Base-by-base conservation (phyloP, 2,888 invertebrate species). In the Melipona beecheii region DNA sequence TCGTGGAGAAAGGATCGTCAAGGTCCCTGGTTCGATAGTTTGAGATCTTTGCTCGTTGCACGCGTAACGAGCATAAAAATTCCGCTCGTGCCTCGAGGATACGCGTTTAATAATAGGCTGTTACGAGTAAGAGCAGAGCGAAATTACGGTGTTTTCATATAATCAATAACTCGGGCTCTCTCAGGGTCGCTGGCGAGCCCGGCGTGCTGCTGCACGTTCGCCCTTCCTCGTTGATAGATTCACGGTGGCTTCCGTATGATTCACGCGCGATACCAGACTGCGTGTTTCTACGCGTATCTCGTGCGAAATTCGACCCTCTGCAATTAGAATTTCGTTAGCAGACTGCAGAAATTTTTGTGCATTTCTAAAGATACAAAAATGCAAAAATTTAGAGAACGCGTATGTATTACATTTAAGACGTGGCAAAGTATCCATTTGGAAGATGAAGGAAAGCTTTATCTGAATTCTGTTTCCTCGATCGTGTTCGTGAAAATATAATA, bases 131-230 rank as follows among this genome's bases (percentile, higher is more conserved):
- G 65, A 83, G 80, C 52, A 64, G 74, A 58, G 78, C 80, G 79
- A 79, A 83, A 86, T 81, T 86, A 85, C 83, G 75, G 80, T 70
- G 78, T 83, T 86, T 71, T 71, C 74, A 77, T 76, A 68, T 68
- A 86, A 86, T 86, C 83, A 58, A 86, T 86, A 86, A 83, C 74
- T 54, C 60, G 75, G 70, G 31, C 60, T 78, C 54, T 81, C 73
- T 66, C 86, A 86, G 74, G 83, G 81, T 86, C 86, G 49, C 64
- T 52, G 70, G 21, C 36, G 52, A 72, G 74, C 75, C 65, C 43
- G 9, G 43, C 27, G 68, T 70, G 27, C 27, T 70, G 68, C 56
- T 68, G 49, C 65, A 52, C 62, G 72, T 72, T 27, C 71, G 64
- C 60, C 72, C 27, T n/a, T 65, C 69, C 62, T 66, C 65, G 21